Conservation (phyloP, 2,797 vertebrate species). For the Muraenolepis orangiensis region DNA sequence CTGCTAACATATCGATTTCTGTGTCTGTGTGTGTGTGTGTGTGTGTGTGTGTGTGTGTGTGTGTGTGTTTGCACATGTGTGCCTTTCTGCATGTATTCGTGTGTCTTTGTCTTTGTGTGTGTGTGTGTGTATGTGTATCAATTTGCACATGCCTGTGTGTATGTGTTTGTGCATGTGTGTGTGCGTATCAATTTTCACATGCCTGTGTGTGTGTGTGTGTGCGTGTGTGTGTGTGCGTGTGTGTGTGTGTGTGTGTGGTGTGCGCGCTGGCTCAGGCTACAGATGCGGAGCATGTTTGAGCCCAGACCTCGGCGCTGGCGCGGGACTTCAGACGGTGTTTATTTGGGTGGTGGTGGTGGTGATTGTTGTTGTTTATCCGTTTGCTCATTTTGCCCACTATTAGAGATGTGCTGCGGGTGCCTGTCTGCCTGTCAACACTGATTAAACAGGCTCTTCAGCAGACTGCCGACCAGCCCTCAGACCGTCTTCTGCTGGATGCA, state of each 20-base stretch:
- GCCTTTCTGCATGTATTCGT: too few species aligned
- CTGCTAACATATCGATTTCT: not conserved
- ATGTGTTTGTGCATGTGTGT: not conserved
- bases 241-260: not conserved
- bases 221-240: not conserved
- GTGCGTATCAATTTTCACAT: too few species aligned
- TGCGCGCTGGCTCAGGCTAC: not conserved
- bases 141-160: not conserved
- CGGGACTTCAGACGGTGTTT: not conserved
- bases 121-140: constrained; percentile 6
- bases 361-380: not conserved
- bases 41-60: too few species aligned
- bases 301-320: not conserved
- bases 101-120: not conserved
- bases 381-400: constrained; percentile 1
- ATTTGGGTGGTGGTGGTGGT: not conserved
- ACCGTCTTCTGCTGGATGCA: not conserved
- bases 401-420: not conserved
- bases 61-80: too few species aligned
- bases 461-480: not conserved
- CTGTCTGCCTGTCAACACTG: not conserved
- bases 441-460: not conserved
- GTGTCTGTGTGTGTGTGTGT: too few species aligned
- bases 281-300: not conserved
- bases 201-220: not conserved